Evolutionary conservation across 2,113 vertebrate species (phyloP), one percentile per base, ranked within the genome.

Genomic region (Lepisosteus oculatus): DNA sequence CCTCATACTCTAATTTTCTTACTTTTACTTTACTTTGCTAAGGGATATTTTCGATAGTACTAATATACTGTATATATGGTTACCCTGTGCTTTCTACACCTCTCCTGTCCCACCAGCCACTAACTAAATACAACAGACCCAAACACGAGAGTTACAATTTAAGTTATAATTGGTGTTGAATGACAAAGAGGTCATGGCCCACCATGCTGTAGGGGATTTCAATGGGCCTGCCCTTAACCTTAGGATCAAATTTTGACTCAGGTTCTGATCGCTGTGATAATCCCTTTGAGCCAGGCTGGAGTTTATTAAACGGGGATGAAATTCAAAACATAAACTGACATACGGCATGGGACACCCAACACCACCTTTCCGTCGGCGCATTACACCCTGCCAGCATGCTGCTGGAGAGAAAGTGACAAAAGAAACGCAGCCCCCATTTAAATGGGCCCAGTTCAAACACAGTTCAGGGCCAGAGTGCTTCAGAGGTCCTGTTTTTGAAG

Each of bases 401-500:
- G 29, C 12, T 3, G 8, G 8, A 29, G 41, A 13, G 66, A 54
- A 15, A 54, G 66, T 67, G 65, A 68, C 66, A 68, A 17, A 68
- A 68, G 66, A 45, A 29, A 9, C 66, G 11, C 5, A 15, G 65
- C 65, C 14, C 43, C 44, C 15, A 3, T 8, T 41, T 55, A 3
- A 68, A 54, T 7, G 9, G 8, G 12, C 14, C 8, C 15, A 15
- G 66, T 68, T 68, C 66, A 68, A 68, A 8, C 66, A 68, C 66
- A 68, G 66, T 54, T 54, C 66, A 68, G 3, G 47, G 47, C 3
- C 51, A 11, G 2, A 8, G 17, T 13, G n/a, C 47, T 5, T 45
- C 13, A 41, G 6, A 17, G 29, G 29, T 68, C 51, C 15, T 55
- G 5, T 3, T 15, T 13, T 29, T 68, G 43, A 68, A 68, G 55